These are phyloP conservation scores for Theristicus caerulescens DNA, from an alignment of 2,113 vertebrate genomes.

Conservation along the genomic window DNA sequence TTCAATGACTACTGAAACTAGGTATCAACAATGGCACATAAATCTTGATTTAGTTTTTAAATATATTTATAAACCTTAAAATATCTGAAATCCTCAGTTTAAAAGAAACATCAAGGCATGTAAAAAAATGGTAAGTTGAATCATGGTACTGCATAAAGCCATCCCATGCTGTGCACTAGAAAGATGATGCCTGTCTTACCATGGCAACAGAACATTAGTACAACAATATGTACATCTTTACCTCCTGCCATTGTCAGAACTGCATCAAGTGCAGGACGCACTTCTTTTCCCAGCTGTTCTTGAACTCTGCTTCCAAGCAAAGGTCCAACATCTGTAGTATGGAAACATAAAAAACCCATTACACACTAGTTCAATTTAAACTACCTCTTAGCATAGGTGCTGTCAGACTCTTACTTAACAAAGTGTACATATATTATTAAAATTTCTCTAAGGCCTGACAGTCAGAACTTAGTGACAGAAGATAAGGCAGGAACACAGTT, in stretches of 20 bases:
- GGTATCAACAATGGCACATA: background rate
- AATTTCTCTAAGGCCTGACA: background rate
- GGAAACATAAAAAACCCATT: background rate
- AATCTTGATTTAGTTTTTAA: background rate
- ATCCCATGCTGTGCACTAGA: background rate
- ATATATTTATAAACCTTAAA: background rate
- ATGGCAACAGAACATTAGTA: background rate
- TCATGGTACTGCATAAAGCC: background rate
- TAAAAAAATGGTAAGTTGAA: background rate
- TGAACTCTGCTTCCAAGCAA: conserved; percentile 85
- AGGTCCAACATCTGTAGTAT: conserved; percentile 80
- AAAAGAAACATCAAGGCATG: background rate
- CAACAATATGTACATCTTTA: conserved; percentile 53
- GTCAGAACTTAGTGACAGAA: background rate
- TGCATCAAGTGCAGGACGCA: conserved; percentile 81
- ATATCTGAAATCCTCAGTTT: background rate
- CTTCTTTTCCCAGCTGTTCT: conserved; percentile 79
- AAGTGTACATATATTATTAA: background rate
- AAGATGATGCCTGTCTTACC: background rate
- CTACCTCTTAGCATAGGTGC: background rate
- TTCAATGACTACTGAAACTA: background rate
- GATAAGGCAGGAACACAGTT: rapidly evolving
- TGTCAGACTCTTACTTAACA: background rate
- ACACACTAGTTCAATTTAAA: background rate
- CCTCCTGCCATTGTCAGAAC: conserved; percentile 85